Evolutionary conservation across 2,888 invertebrate genomes (phyloP).

Genomic region (Julus scanicus): DNA sequence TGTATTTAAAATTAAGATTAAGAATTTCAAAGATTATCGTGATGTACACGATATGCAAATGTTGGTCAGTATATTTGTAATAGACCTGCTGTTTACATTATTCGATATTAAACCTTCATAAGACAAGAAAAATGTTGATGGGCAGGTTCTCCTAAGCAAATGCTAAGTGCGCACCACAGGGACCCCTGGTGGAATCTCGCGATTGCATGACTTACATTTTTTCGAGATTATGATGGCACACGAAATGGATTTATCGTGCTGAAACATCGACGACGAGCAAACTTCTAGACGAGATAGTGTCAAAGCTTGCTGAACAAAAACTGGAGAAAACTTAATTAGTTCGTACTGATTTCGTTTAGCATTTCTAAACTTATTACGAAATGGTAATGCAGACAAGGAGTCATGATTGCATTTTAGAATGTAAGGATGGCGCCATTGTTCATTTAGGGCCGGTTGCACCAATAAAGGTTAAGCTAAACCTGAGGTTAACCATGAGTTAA

Average conservation of each 20-base stretch:
- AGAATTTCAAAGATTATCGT: no score
- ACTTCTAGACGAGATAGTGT: background rate
- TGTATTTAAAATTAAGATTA: no score
- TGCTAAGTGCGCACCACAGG: background rate
- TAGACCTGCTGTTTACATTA: background rate
- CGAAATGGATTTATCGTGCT: background rate
- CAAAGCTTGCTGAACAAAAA: background rate
- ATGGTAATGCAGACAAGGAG: background rate
- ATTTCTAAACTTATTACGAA: background rate
- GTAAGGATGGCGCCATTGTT: no score
- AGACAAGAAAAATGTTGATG: background rate
- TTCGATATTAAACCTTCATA: no score
- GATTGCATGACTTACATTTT: background rate
- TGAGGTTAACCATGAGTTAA: no score
- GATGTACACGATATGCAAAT: no score
- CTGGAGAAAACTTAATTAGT: constrained; percentile 3
- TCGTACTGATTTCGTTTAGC: background rate
- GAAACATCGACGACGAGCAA: background rate
- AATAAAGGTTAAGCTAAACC: no score
- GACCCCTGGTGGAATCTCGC: background rate
- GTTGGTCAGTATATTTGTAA: no score
- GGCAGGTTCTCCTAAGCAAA: background rate
- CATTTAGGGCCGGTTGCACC: no score
- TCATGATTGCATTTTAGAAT: no score
- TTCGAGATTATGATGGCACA: background rate